phyloP scores from a whole-genome alignment of 2,888 invertebrate species.

The Morpho deidamia region DNA sequence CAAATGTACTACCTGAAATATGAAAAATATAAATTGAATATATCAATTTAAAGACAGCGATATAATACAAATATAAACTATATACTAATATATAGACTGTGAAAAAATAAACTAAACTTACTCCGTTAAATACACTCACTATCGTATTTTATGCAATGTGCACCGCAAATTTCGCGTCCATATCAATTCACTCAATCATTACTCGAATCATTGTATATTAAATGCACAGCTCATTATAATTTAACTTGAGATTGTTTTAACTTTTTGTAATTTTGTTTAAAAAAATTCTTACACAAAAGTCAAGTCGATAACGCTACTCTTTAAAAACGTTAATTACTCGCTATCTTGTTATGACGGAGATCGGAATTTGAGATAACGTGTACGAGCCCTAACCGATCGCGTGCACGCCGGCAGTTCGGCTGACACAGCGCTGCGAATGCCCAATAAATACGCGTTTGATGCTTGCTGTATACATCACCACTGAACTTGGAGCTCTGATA shows the following conservation, averaged over 20 bases:
- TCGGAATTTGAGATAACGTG: constrained; percentile 27
- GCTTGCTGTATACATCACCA: constrained; percentile 32
- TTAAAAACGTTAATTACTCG: constrained; percentile 26
- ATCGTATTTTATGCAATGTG: no score
- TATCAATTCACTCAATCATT: not conserved
- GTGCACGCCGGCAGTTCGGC: constrained; percentile 48
- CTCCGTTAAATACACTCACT: no score
- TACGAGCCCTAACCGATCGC: constrained; percentile 35
- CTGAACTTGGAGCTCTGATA: constrained; percentile 26
- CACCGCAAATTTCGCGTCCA: no score
- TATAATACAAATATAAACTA: no score
- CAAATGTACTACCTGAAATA: no score
- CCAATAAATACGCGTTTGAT: constrained; percentile 57
- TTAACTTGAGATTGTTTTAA: not conserved
- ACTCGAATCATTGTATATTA: constrained; percentile 3
- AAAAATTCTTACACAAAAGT: constrained; percentile 5
- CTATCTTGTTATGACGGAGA: constrained; percentile 24
- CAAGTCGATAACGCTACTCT: constrained; percentile 15
- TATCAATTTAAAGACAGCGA: no score
- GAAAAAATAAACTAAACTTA: no score
- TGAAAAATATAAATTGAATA: no score
- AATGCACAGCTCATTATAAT: constrained; percentile 12
- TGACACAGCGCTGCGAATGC: constrained; percentile 44
- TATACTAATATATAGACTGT: no score
- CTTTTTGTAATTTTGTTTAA: constrained; percentile 5